phyloP scores from a whole-genome alignment of 2,113 vertebrate species.

The Engraulis encrasicolus region DNA sequence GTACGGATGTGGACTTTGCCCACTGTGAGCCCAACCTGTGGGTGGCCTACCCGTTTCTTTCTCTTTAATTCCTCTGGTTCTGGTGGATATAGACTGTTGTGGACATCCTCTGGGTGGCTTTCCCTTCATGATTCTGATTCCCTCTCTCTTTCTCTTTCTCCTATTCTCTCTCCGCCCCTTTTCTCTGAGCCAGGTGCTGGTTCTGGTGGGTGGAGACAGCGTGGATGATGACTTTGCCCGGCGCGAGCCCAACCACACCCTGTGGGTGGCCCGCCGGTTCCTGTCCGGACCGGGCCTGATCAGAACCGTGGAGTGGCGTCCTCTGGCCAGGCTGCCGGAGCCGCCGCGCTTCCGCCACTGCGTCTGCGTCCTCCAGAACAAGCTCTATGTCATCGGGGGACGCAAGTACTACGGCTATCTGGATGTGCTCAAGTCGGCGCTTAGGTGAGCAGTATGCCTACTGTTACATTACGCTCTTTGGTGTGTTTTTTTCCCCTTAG shows the following conservation, averaged over 20 bases:
- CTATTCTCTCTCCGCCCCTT: background rate
- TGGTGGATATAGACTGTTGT: too few species aligned
- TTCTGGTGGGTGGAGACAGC: slow-evolving; percentile 78
- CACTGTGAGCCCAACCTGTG: too few species aligned
- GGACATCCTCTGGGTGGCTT: too few species aligned
- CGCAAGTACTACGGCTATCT: slow-evolving; percentile 75
- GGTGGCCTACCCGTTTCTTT: too few species aligned
- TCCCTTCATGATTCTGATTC: too few species aligned
- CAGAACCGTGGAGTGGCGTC: slow-evolving; percentile 75
- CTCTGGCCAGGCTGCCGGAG: slow-evolving; percentile 69
- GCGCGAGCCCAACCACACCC: slow-evolving; percentile 65
- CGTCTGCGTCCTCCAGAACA: slow-evolving; percentile 66
- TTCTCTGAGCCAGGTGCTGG: slow-evolving; percentile 62
- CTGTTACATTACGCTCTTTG: too few species aligned
- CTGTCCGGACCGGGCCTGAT: slow-evolving; percentile 73
- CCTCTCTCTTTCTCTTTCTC: background rate
- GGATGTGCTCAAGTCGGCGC: slow-evolving; percentile 75
- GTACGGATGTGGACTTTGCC: too few species aligned
- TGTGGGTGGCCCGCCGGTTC: slow-evolving; percentile 79
- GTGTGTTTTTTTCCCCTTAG: too few species aligned
- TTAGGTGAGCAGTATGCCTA: slow-evolving; percentile 70
- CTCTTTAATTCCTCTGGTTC: too few species aligned
- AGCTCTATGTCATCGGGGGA: slow-evolving; percentile 80
- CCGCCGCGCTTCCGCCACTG: slow-evolving; percentile 78
- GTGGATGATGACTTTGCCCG: slow-evolving; percentile 67